phyloP scores from a whole-genome alignment of 2,797 vertebrate genomes.

The Macrochelys suwanniensis region DNA sequence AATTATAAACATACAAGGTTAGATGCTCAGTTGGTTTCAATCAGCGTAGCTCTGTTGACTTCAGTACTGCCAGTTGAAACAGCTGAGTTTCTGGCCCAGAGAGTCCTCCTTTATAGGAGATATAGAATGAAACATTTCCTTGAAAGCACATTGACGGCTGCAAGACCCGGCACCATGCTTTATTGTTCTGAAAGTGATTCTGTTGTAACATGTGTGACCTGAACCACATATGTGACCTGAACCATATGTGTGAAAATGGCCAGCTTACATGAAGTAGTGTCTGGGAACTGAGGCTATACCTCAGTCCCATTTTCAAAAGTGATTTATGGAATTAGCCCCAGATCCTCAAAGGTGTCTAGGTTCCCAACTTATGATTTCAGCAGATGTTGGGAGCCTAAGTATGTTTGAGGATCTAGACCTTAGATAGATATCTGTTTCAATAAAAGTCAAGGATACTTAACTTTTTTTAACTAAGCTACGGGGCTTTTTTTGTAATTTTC shows the following conservation, averaged over 20 bases:
- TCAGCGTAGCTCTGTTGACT: background rate
- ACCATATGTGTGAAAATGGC: background rate
- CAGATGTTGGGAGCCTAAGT: background rate
- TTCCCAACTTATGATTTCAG: background rate
- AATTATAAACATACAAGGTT: background rate
- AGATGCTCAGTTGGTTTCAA: background rate
- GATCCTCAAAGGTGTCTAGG: background rate
- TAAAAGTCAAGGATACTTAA: background rate
- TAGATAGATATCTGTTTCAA: background rate
- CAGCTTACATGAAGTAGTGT: background rate
- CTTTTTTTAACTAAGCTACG: background rate
- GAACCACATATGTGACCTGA: background rate
- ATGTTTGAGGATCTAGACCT: background rate
- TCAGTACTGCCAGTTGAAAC: background rate
- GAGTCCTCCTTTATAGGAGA: background rate
- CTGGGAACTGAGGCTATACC: background rate
- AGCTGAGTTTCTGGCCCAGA: background rate
- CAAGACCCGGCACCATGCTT: background rate
- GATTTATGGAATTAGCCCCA: background rate
- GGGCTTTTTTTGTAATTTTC: background rate
- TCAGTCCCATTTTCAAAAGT: background rate
- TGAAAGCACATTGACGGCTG: background rate
- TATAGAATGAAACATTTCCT: background rate
- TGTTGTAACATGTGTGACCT: background rate
- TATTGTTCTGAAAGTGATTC: background rate